Evolutionary conservation across 2,888 invertebrate species (phyloP).

Genomic region (Mesoligia furuncula): DNA sequence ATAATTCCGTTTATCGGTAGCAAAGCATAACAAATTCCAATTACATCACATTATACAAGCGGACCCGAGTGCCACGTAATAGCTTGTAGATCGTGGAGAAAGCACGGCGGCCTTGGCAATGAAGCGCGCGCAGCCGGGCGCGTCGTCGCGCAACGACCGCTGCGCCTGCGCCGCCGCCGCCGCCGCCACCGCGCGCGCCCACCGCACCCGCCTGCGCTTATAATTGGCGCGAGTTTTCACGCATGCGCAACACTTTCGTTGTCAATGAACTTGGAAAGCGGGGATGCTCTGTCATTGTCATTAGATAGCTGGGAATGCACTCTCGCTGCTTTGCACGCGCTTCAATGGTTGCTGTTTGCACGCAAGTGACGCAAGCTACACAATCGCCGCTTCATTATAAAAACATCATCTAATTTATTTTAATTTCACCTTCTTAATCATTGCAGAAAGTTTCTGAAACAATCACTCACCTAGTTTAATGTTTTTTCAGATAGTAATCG

Average conservation of each 20-base stretch:
- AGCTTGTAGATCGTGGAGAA: constrained; percentile 83
- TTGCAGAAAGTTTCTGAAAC: constrained; percentile 31
- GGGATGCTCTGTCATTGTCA: constrained; percentile 88
- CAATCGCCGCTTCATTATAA: constrained; percentile 62
- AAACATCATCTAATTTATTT: constrained; percentile 53
- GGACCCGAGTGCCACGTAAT: constrained; percentile 79
- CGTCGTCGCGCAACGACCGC: constrained; percentile 72
- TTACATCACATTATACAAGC: constrained; percentile 84
- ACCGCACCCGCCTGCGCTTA: constrained; percentile 64
- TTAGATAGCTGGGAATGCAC: constrained; percentile 88
- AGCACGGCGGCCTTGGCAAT: constrained; percentile 89
- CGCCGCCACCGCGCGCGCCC: constrained; percentile 35
- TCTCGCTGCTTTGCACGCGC: constrained; percentile 84
- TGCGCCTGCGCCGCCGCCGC: constrained; percentile 55
- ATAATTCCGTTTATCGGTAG: constrained; percentile 64
- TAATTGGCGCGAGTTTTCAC: constrained; percentile 88
- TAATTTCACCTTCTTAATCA: constrained; percentile 44
- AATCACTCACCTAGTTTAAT: constrained; percentile 17
- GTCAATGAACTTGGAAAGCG: constrained; percentile 90
- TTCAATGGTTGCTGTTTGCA: constrained; percentile 73
- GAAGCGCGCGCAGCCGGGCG: constrained; percentile 81
- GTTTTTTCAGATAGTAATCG: constrained; percentile 1
- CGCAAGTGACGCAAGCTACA: constrained; percentile 79
- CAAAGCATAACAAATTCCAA: constrained; percentile 77
- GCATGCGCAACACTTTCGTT: constrained; percentile 88